These are phyloP conservation scores for Dryoscopus gambensis DNA, from an alignment of 2,113 vertebrate species.

Conservation along the genomic window DNA sequence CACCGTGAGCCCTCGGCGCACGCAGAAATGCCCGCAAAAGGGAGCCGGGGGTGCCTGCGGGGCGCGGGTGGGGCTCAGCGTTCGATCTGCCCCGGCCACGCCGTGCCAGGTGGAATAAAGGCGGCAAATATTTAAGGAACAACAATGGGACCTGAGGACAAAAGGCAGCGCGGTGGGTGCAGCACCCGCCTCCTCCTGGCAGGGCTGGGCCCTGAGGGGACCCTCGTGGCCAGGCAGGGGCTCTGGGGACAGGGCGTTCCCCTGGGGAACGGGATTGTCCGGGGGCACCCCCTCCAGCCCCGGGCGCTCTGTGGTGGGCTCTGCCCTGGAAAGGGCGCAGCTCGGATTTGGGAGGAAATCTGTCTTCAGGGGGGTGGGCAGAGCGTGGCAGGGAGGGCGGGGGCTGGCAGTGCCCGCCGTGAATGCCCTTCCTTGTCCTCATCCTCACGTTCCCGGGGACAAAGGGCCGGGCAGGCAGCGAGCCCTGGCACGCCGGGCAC, in stretches of 20 bases:
- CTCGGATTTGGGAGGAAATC: background rate
- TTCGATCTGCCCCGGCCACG: background rate
- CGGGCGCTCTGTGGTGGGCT: too few species aligned
- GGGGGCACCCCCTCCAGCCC: background rate
- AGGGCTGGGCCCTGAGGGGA: background rate
- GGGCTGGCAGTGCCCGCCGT: background rate
- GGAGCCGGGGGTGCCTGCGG: background rate
- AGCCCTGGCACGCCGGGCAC: background rate
- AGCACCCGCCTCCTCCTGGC: background rate
- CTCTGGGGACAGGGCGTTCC: background rate
- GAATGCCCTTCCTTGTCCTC: background rate
- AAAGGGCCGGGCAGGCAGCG: background rate
- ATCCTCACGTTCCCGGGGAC: background rate
- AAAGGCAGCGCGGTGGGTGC: background rate
- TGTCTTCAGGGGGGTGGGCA: accelerated
- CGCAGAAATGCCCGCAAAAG: background rate
- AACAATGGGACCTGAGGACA: background rate
- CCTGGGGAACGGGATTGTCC: background rate
- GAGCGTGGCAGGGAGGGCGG: background rate
- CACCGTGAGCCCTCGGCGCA: accelerated
- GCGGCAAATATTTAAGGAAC: background rate
- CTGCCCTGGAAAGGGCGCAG: background rate
- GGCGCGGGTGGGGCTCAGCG: accelerated
- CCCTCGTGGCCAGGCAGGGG: too few species aligned
- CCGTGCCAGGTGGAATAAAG: background rate